These are phyloP conservation scores for Onychomys arenicola DNA, from an alignment of 2,797 vertebrate genomes.

Conservation along the genomic window DNA sequence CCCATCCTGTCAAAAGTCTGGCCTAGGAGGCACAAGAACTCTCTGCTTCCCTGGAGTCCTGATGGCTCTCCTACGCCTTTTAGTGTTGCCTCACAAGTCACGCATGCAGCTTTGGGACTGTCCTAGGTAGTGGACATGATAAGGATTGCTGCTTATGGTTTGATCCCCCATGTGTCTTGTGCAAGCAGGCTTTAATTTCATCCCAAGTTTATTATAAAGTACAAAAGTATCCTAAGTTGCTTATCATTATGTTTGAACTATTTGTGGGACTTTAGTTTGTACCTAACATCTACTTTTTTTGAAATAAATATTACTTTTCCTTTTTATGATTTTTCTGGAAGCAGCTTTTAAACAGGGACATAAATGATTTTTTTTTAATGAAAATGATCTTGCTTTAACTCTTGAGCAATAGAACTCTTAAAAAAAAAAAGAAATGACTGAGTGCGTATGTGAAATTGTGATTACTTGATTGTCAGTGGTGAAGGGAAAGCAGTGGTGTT, in stretches of 20 bases:
- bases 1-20: background rate
- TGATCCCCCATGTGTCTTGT: background rate
- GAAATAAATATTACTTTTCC: constrained; percentile 25
- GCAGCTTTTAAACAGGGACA: constrained; percentile 16
- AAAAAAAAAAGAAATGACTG: background rate
- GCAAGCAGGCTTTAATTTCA: background rate
- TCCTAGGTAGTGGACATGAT: background rate
- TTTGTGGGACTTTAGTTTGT: background rate
- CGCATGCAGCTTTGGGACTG: background rate
- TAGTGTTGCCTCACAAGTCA: background rate
- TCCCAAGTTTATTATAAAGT: constrained; percentile 27
- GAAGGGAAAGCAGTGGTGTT: background rate
- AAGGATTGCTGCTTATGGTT: background rate
- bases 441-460: constrained; percentile 46
- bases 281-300: constrained; percentile 16
- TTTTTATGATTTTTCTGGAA: constrained; percentile 14
- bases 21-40: background rate
- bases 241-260: constrained; percentile 3
- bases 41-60: background rate
- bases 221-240: background rate
- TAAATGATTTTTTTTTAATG: constrained; percentile 37
- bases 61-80: background rate
- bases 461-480: constrained; percentile 31
- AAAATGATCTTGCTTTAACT: constrained; percentile 51
- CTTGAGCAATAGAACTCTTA: constrained; percentile 8